Base-by-base conservation (phyloP, 2,113 vertebrate species). In the Sula dactylatra region DNA sequence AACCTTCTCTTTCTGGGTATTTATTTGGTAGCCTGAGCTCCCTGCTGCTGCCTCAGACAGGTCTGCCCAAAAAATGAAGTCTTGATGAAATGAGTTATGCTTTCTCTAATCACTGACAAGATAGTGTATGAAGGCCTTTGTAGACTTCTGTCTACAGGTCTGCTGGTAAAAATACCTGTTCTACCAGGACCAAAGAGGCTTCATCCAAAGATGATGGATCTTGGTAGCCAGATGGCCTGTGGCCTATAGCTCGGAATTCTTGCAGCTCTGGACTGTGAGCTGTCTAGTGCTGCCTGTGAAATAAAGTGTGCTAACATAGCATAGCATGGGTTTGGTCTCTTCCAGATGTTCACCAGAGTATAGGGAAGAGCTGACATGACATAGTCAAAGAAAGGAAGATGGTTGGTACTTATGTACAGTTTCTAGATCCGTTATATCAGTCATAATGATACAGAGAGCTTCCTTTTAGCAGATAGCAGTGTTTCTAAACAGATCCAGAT, bases 401-500 rank as follows among this genome's bases (percentile, higher is more conserved):
- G 38, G 27, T 13, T 87, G 87, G 78, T 85, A 45, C 84, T 90
- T 88, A n/a, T 80, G 84, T 76, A 84, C 17, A 45, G 66, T 88
- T 91, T 85, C 93, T 96, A 93, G 49, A 50, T 83, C 78, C 5
- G 3, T 86, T 93, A 11, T 93, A 72, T 89, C 84, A 84, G 72
- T 70, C 73, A 86, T 65, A 76, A 77, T 34, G 77, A 91, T 71
- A 67, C 7, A 64, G 77, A 52, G 66, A 1, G 24, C 88, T 91
- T 95, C 72, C 47, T 81, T 84, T 89, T 78, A 96, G 93, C 81
- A 94, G 76, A 59, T 96, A 97, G 18, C 94, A 77, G 70, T 66
- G 70, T 42, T 97, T 92, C 85, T 95, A 96, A 96, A 87, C 58
- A 91, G 58, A 93, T 96, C 93, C 96, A 97, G 96, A 95, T 49